Base-by-base conservation (phyloP, 2,888 invertebrate genomes). In the Balanococcus diminutus region DNA sequence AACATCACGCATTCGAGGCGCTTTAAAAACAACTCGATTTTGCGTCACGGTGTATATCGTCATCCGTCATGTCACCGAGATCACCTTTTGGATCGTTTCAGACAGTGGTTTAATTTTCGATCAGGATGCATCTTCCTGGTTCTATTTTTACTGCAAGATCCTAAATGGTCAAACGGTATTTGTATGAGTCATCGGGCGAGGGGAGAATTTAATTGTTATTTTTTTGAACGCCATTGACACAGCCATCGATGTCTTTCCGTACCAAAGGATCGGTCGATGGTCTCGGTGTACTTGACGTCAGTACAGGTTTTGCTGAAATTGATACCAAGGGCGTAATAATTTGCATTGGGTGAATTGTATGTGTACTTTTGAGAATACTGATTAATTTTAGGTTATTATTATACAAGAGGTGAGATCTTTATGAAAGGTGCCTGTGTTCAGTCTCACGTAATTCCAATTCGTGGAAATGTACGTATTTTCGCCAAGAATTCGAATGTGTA, bases 331-430 rank as follows among this genome's bases (percentile, higher is more conserved):
- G 46, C 39, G 25, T 46, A 39, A 42, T 81, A 22, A 61, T 87
- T 86, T 87, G 88, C 3, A 22, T 22, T 2, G 19, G 22, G 9
- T 42, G 14, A 56, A 56, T 56, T 22, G 56, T 22, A 42, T 42
- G 14, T 42, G 56, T 56, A 56, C 22, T 56, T 56, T 56, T 56
- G 0, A 56, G 56, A 22, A 22, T 56, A 56, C 9, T 22, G 22
- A 56, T 56, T 56, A 22, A 56, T 56, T 56, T 56, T 56, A 56
- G 4, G 2, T 1, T 56, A 22, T 56, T 56, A 22, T 56, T 56
- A 56, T 22, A 56, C 22, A 11, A 42, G 56, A 56, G 56, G 56
- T 56, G 56, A 56, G 19, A 8, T 22, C 22, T 56, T 11, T 56
- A 2, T 22, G 56, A n/a, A n/a, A n/a, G n/a, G n/a, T n/a, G n/a